A percentile compares a stretch with the other conserved stretches of the same genome.
Conservation (phyloP, 2,113 vertebrate species). For the Symphodus melops region DNA sequence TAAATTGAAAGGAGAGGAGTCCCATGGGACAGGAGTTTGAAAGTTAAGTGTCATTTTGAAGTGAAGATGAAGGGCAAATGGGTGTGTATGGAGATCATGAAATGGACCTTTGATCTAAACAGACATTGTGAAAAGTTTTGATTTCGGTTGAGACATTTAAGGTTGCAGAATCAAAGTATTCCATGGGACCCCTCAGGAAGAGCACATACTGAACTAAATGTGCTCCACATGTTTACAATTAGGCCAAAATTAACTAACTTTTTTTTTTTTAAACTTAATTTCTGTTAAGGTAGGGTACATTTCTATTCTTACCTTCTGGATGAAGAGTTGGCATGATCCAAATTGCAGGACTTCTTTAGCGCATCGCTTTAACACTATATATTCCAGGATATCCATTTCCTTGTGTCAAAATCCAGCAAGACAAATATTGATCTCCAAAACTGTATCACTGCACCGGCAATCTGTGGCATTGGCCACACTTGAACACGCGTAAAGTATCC, state of each 20-base stretch:
- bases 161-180: not conserved
- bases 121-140: not conserved
- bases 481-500: slow-evolving; percentile 45
- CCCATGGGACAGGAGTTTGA: not conserved
- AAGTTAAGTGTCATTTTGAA: slow-evolving; percentile 10
- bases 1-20: not conserved
- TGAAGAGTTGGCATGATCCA: slow-evolving; percentile 40
- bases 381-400: slow-evolving; percentile 50
- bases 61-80: slow-evolving; percentile 23
- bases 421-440: not conserved
- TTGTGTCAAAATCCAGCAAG: slow-evolving; percentile 12
- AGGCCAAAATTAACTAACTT: too few relatives aligned
- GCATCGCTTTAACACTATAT: slow-evolving; percentile 28
- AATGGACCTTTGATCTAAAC: slow-evolving; percentile 43
- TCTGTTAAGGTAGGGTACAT: too few relatives aligned
- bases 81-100: slow-evolving; percentile 48
- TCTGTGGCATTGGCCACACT: slow-evolving; percentile 5
- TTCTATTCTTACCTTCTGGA: slow-evolving; percentile 40
- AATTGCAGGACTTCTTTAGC: slow-evolving; percentile 33
- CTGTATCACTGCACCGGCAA: not conserved
- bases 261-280: too few relatives aligned
- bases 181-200: not conserved
- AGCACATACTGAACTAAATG: not conserved
- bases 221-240: not conserved
- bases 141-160: not conserved